Percentiles rank a stretch among this genome's conserved stretches.
Evolutionary conservation across 2,888 invertebrate genomes (phyloP).

Genomic region (Drosophila sordidula): DNA sequence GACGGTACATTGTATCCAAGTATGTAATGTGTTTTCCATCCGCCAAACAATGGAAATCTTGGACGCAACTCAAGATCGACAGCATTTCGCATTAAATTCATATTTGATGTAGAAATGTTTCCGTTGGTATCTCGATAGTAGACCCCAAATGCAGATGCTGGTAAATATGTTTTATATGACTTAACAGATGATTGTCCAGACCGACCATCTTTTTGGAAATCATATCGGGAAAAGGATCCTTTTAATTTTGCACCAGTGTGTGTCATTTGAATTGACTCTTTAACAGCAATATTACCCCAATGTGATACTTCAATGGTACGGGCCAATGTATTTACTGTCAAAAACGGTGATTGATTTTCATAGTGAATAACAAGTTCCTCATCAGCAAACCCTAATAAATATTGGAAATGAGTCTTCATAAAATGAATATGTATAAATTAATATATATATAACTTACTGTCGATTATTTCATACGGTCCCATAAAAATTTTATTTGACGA

Average conservation of each 20-base stretch:
- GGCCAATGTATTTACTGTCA: slow-evolving; percentile 95
- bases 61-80: slow-evolving; percentile 98
- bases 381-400: slow-evolving; percentile 85
- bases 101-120: slow-evolving; percentile 98
- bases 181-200: slow-evolving; percentile 95
- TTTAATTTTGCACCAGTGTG: slow-evolving; percentile 97
- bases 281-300: slow-evolving; percentile 99
- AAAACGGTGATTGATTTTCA: slow-evolving; percentile 98
- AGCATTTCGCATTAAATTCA: slow-evolving; percentile 94
- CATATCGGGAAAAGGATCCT: slow-evolving; percentile 98
- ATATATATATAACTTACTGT: slow-evolving; percentile 76
- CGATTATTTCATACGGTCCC: slow-evolving; percentile 93
- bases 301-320: slow-evolving; percentile 98
- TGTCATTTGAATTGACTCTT: slow-evolving; percentile 95
- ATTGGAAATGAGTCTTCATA: neutral
- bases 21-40: slow-evolving; percentile 99
- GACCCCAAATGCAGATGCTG: slow-evolving; percentile 96
- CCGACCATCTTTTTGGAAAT: slow-evolving; percentile 96
- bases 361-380: slow-evolving; percentile 93
- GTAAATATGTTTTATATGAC: slow-evolving; percentile 93
- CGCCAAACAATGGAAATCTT: slow-evolving; percentile 98
- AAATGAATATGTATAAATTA: too few relatives aligned
- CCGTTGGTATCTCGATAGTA: slow-evolving; percentile 99
- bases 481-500: slow-evolving; percentile 93
- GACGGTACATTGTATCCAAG: slow-evolving; percentile 99